A percentile compares a stretch with the other conserved stretches of the same genome.
phyloP scores from a whole-genome alignment of 2,888 invertebrate genomes.

The Aporophyla nigra region DNA sequence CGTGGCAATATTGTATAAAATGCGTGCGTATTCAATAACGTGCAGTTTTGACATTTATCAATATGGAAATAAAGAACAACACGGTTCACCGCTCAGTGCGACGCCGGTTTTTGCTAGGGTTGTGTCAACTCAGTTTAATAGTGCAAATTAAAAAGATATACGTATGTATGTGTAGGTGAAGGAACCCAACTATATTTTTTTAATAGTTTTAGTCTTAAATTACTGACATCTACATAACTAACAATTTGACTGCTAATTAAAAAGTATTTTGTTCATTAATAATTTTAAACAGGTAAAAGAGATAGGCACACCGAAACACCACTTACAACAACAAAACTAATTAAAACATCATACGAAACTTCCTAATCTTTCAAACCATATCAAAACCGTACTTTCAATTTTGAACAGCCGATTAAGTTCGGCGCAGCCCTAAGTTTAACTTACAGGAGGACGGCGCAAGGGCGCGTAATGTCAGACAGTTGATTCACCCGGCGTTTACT shows the following conservation, averaged over 20 bases:
- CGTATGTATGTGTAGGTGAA: neutral
- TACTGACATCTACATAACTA: neutral
- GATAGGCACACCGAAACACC: neutral
- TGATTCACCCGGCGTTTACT: slow-evolving; percentile 80
- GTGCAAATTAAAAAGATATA: neutral
- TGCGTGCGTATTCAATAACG: slow-evolving; percentile 46
- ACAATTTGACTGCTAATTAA: neutral
- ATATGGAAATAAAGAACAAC: slow-evolving; percentile 59
- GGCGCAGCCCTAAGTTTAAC: slow-evolving; percentile 65
- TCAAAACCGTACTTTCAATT: neutral
- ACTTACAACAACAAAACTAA: neutral
- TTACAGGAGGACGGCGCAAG: slow-evolving; percentile 75
- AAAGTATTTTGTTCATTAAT: neutral
- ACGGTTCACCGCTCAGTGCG: slow-evolving; percentile 49
- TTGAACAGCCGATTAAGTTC: slow-evolving; percentile 20
- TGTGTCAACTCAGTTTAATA: slow-evolving; percentile 16
- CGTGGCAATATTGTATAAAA: slow-evolving; percentile 32
- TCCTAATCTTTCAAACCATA: neutral
- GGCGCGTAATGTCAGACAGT: slow-evolving; percentile 85
- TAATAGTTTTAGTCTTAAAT: neutral
- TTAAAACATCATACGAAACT: slow-evolving; percentile 1
- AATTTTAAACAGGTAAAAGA: neutral
- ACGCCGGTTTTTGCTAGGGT: slow-evolving; percentile 47
- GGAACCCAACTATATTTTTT: no score
- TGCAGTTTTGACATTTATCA: slow-evolving; percentile 62